phyloP scores from a whole-genome alignment of 2,113 vertebrate genomes.

The Cyphomyrus plagiostoma region DNA sequence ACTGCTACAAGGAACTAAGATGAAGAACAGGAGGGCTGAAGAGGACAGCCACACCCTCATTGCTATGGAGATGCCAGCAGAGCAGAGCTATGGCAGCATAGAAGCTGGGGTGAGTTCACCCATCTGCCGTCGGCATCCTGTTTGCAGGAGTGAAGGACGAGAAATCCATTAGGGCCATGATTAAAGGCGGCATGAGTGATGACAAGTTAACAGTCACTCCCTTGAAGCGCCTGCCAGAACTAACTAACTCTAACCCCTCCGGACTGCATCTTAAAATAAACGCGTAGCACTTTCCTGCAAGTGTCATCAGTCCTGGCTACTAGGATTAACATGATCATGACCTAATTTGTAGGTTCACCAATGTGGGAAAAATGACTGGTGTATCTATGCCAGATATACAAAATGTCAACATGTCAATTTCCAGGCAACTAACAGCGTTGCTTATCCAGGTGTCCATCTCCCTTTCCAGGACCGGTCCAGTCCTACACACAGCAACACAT shows the following conservation, averaged over 20 bases:
- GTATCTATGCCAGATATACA: not conserved
- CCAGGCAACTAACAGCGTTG: not conserved
- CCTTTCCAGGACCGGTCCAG: conserved; percentile 37
- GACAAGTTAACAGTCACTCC: not conserved
- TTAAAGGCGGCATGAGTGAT: conserved; percentile 20
- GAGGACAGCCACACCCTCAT: conserved; percentile 50
- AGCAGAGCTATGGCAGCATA: conserved; percentile 52
- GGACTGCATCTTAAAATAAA: not conserved
- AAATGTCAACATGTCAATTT: not conserved
- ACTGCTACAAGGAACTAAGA: conserved; percentile 4
- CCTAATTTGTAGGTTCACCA: not conserved
- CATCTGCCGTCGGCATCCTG: not conserved
- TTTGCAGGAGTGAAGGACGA: not conserved
- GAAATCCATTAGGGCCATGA: not conserved
- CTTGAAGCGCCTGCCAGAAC: not conserved
- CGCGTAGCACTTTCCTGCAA: not conserved
- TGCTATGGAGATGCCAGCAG: conserved; percentile 35
- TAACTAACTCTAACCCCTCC: not conserved
- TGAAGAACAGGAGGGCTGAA: conserved; percentile 29
- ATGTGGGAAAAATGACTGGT: not conserved
- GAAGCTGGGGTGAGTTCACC: conserved; percentile 24
- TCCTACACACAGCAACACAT: conserved; percentile 43
- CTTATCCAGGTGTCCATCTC: not conserved
- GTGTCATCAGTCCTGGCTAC: not conserved
- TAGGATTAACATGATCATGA: not conserved